Evolutionary conservation across 2,888 invertebrate genomes (phyloP).

Genomic region (Drosophila percnosoma): DNA sequence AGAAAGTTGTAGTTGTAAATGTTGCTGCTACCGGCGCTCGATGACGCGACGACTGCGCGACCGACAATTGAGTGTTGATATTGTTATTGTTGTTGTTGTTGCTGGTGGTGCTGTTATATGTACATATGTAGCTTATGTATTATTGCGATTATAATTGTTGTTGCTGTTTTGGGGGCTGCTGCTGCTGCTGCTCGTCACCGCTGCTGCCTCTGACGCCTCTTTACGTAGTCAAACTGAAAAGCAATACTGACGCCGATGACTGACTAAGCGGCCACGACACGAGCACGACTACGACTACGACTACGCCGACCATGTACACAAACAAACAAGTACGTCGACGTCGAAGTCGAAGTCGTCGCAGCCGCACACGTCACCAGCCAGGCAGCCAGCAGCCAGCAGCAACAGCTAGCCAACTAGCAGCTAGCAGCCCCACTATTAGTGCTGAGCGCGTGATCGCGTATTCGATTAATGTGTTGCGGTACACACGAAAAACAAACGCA

Average conservation of each 20-base stretch:
- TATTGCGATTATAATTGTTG: constrained; percentile 28
- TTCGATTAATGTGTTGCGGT: constrained; percentile 13
- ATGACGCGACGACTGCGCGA: constrained; percentile 60
- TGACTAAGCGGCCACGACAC: constrained; percentile 70
- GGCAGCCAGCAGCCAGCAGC: constrained; percentile 3
- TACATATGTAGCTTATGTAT: background rate
- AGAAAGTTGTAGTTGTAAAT: constrained; percentile 12
- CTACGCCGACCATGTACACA: constrained; percentile 33
- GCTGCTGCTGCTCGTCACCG: constrained; percentile 34
- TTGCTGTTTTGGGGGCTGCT: constrained; percentile 43
- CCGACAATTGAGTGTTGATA: constrained; percentile 40
- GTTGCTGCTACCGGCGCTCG: constrained; percentile 44
- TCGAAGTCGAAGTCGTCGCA: constrained; percentile 52
- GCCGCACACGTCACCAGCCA: constrained; percentile 60
- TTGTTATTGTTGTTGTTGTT: constrained; percentile 14
- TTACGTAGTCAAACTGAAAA: constrained; percentile 72
- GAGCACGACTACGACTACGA: constrained; percentile 43
- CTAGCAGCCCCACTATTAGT: constrained; percentile 19
- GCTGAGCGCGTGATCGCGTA: constrained; percentile 41
- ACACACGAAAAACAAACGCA: constrained; percentile 10
- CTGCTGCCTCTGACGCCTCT: constrained; percentile 65
- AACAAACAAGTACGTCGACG: constrained; percentile 31
- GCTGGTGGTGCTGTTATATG: background rate
- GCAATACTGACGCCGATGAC: constrained; percentile 71
- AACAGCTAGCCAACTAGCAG: constrained; percentile 7